These are phyloP conservation scores for Pyrrhia umbra DNA, from an alignment of 2,888 invertebrate genomes.

Conservation along the genomic window DNA sequence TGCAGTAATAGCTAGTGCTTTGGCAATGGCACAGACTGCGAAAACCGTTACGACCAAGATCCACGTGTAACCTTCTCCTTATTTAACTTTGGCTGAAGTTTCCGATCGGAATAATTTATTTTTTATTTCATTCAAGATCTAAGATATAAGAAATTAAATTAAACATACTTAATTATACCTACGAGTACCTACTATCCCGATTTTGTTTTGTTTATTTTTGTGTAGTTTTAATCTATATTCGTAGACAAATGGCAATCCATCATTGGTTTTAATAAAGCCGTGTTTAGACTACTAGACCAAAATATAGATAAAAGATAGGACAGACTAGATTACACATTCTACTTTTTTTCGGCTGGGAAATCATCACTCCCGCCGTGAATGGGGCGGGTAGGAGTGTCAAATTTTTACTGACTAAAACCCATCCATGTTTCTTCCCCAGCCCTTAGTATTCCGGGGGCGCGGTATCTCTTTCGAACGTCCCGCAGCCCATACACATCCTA, in stretches of 20 bases:
- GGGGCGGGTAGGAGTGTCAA: too few species aligned
- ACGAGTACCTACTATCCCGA: slow-evolving; percentile 4
- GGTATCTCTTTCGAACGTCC: too few species aligned
- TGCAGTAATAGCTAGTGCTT: slow-evolving; percentile 32
- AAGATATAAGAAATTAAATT: slow-evolving; percentile 24
- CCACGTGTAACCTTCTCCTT: neutral
- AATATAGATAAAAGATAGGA: neutral
- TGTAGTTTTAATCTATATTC: slow-evolving; percentile 28
- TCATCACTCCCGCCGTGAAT: too few species aligned
- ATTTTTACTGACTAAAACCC: too few species aligned
- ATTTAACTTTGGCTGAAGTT: neutral
- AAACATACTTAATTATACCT: slow-evolving; percentile 33
- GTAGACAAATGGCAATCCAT: slow-evolving; percentile 26
- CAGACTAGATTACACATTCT: too few species aligned
- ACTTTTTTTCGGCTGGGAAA: too few species aligned
- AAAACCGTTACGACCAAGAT: slow-evolving; percentile 16
- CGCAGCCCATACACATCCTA: too few species aligned
- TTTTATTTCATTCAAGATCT: slow-evolving; percentile 13
- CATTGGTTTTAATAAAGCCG: slow-evolving; percentile 11
- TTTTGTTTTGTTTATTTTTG: slow-evolving; percentile 35
- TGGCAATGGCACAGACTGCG: slow-evolving; percentile 29
- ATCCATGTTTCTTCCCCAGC: too few species aligned
- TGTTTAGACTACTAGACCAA: neutral
- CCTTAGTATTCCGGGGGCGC: too few species aligned
- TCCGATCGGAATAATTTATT: neutral